Base-by-base conservation (phyloP, 2,888 invertebrate genomes). In the Drosophila paranaensis region DNA sequence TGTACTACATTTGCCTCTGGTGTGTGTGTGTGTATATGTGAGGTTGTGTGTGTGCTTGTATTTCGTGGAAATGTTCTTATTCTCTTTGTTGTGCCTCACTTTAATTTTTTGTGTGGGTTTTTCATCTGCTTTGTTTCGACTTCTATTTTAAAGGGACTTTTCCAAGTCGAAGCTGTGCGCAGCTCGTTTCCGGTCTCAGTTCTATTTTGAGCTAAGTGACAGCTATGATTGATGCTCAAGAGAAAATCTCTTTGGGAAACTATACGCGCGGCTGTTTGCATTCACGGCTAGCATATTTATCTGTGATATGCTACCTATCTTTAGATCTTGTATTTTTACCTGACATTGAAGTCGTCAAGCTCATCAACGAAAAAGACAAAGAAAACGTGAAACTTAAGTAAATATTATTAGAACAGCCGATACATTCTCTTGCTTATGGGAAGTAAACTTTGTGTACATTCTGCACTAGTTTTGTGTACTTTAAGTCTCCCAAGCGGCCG, bases 1-100 rank as follows among this genome's bases (percentile, higher is more conserved):
- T 79, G 78, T 77, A 78, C 76, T 79, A 79, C 58, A 66, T 33
- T 20, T 33, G 20, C 20, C 20, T 20, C 2, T 20, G 20, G 10
- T 42, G 3, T 33, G 27, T 61, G 20, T 67, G 27, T 25, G 33
- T 35, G n/a, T n/a, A n/a, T n/a, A n/a, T n/a, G n/a, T n/a, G n/a
- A n/a, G n/a, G n/a, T n/a, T n/a, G n/a, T n/a, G 13, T 37, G 20
- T 37, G 20, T 51, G 13, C 20, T 16, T 16, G 30, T 48, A 20
- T 67, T 71, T 65, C 46, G 40, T 56, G 51, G 40, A 65, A 69
- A 58, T 30, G 48, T 45, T 25, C 51, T 25, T 10, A 20, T 42
- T 50, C 55, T n/a, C 30, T 51, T 40, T 66, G 20, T 50, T 64
- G 45, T 33, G 65, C 53, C 56, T 27, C 10, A 71, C 57, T 56